These are phyloP conservation scores for Rousettus leschenaultii DNA, from an alignment of 2,113 vertebrate species.

Conservation along the genomic window DNA sequence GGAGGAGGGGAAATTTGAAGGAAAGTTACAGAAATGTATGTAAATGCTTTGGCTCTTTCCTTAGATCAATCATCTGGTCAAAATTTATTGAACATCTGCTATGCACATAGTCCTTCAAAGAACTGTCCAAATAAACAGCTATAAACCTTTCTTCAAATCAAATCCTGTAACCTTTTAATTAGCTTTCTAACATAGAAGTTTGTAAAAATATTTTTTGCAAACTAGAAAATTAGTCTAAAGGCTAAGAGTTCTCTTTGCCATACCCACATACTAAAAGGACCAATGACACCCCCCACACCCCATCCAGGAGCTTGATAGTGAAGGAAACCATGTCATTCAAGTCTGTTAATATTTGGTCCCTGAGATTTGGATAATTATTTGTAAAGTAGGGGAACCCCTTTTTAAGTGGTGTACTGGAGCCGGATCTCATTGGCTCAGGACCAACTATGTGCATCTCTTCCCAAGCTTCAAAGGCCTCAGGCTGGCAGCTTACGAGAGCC, in stretches of 20 bases:
- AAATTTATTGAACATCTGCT: slow-evolving; percentile 1
- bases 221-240: background rate
- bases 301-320: background rate
- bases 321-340: background rate
- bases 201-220: background rate
- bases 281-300: background rate
- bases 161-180: background rate
- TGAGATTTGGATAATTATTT: background rate
- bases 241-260: slow-evolving; percentile 1
- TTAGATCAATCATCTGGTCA: slow-evolving; percentile 21
- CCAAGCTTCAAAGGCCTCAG: background rate
- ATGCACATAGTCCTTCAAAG: background rate
- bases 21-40: background rate
- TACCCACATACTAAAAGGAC: background rate
- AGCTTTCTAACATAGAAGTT: background rate
- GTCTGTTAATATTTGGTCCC: background rate
- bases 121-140: slow-evolving; percentile 6
- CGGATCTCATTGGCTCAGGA: background rate
- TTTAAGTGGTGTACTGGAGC: background rate
- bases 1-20: background rate
- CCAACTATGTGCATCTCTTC: background rate
- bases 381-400: background rate
- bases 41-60: background rate
- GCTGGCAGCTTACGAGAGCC: background rate
- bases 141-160: background rate